Conservation (phyloP, 92 coral and sea anemone genomes). For the Siderastrea siderea region DNA sequence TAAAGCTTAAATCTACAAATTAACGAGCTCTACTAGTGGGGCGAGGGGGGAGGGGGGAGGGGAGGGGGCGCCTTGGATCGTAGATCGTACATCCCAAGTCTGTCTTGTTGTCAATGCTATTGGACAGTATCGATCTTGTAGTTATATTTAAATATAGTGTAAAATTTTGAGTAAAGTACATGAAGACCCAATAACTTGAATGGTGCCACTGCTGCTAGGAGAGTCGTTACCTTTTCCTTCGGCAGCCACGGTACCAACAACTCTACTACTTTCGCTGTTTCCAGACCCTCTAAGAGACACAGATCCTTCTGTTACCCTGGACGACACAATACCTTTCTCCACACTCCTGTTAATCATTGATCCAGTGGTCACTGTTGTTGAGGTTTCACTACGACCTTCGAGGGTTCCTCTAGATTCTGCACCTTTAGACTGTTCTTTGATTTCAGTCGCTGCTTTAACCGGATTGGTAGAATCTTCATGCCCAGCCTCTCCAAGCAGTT, state of each 20-base stretch:
- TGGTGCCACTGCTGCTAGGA: not conserved
- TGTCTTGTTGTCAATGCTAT: too few relatives aligned
- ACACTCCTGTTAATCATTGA: not conserved
- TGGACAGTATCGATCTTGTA: too few relatives aligned
- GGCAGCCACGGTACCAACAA: not conserved
- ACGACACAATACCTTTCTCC: not conserved
- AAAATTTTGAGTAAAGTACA: not conserved
- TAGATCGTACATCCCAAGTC: too few relatives aligned
- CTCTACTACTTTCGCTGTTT: not conserved
- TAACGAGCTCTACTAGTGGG: too few relatives aligned
- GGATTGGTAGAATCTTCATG: not conserved
- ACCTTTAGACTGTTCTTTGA: not conserved
- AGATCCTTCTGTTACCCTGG: not conserved
- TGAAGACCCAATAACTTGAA: not conserved
- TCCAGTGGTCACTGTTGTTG: not conserved
- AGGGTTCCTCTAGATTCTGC: not conserved
- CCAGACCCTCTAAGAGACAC: not conserved
- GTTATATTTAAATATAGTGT: too few relatives aligned
- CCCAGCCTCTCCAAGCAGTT: not conserved
- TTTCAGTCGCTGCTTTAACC: not conserved
- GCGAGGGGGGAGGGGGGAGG: too few relatives aligned
- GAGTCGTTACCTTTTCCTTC: not conserved
- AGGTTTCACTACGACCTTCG: not conserved
- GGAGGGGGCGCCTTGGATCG: too few relatives aligned
- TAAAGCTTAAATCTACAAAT: too few relatives aligned